phyloP scores from a whole-genome alignment of 2,888 invertebrate species.

The Spisula solida region DNA sequence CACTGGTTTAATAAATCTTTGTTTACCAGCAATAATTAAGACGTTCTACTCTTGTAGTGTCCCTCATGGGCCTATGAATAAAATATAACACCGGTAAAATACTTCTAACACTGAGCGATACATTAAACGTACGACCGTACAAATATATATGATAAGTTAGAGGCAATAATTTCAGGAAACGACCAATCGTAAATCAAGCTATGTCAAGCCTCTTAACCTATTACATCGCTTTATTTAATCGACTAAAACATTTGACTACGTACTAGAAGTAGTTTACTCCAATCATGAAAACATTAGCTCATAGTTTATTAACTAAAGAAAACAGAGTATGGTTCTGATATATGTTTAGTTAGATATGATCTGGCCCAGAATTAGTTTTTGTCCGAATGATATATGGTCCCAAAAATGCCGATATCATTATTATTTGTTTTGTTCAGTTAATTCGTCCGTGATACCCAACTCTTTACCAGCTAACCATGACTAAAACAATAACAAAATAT shows the following conservation, averaged over 20 bases:
- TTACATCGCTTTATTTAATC: conserved; percentile 17
- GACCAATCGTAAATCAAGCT: not conserved
- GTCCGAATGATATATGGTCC: not conserved
- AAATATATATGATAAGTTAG: not conserved
- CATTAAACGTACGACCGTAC: not conserved
- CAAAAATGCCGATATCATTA: not conserved
- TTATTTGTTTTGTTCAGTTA: not conserved
- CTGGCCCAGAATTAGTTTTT: not conserved
- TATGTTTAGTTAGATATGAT: not conserved
- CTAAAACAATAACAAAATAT: too few species aligned
- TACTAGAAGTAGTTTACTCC: not conserved
- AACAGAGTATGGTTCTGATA: not conserved
- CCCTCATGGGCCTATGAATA: not conserved
- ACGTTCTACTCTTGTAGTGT: not conserved
- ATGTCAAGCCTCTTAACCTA: not conserved
- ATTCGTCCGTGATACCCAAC: too few species aligned
- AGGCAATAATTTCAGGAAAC: conserved; percentile 12
- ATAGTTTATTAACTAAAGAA: not conserved
- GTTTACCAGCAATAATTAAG: conserved; percentile 11
- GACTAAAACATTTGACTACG: not conserved
- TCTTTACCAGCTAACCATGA: too few species aligned
- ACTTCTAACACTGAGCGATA: not conserved
- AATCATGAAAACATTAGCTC: not conserved
- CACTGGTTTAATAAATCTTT: conserved; percentile 9
- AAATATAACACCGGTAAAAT: not conserved